Evolutionary conservation across 2,797 vertebrate species (phyloP), one percentile per base, ranked within the genome.

Genomic region (Tolypeutes matacus): DNA sequence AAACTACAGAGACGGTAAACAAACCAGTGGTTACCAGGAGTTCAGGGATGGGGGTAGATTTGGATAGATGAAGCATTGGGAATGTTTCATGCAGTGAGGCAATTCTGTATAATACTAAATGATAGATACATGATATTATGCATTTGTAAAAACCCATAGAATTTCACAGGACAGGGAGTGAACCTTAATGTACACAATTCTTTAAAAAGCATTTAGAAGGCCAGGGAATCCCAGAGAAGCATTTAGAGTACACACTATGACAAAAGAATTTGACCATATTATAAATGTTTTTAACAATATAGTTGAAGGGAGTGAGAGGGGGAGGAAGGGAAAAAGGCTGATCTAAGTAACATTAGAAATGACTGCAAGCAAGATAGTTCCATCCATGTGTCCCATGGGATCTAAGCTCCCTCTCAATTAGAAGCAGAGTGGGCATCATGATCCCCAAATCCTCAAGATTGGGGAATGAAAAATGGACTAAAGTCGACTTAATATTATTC

Each of bases 301-400:
- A 34, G 53, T 1, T 49, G 46, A 88, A 84, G 23, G 60, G 56
- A 39, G n/a, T 27, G 23, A 27, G 39, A 29, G 17, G 1, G 7
- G 12, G 39, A 34, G 53, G 34, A 27, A 29, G n/a, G 18, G 27
- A 7, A 31, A 8, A 89, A 75, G 49, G 39, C 8, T 39, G 46
- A 80, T 18, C 81, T 91, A 42, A 73, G 75, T 36, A 53, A 78
- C 20, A 72, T 76, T 64, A 46, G 73, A 90, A 95, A 46, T 46
- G 46, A 46, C 46, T 5, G 46, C 46, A 46, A 46, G 46, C 46
- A 46, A 46, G 46, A 46, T 46, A 46, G 11, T 46, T 46, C 46
- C 46, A 46, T 46, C 46, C 46, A 46, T 46, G 5, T 46, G 46
- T 11, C 46, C 46, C 46, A 46, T 46, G 46, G 46, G 46, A 46